Evolutionary conservation across 2,797 vertebrate species (phyloP).

Genomic region (Huso huso): DNA sequence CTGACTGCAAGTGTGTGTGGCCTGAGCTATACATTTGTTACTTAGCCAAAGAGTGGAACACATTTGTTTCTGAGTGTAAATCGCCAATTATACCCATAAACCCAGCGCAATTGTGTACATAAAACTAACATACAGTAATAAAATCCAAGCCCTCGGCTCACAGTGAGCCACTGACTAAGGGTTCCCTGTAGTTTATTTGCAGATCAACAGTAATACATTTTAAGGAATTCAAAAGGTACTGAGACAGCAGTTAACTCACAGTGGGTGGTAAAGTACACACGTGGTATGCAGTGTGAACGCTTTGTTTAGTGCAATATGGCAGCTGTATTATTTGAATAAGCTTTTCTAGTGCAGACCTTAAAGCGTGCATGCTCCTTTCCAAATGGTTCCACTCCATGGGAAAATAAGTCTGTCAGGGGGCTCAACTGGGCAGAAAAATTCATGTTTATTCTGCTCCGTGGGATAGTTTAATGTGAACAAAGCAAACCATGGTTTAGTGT

Average conservation of each 20-base stretch:
- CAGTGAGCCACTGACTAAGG: no score
- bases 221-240: neutral
- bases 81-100: neutral
- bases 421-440: no score
- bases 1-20: neutral
- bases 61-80: neutral
- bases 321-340: neutral
- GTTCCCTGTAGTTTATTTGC: neutral
- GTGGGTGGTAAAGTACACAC: slow-evolving; percentile 15
- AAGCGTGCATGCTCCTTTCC: no score
- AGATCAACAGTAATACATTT: neutral
- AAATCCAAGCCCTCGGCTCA: no score
- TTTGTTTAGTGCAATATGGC: neutral
- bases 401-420: no score
- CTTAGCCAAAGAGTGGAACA: neutral
- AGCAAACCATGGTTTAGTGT: no score
- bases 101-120: neutral
- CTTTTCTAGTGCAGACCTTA: neutral
- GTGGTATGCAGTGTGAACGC: neutral
- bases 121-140: neutral
- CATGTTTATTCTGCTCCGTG: no score
- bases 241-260: slow-evolving; percentile 9
- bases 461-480: no score
- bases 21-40: neutral
- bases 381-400: no score